Conservation (phyloP, 2,888 invertebrate genomes). For the Aporophyla nigra region DNA sequence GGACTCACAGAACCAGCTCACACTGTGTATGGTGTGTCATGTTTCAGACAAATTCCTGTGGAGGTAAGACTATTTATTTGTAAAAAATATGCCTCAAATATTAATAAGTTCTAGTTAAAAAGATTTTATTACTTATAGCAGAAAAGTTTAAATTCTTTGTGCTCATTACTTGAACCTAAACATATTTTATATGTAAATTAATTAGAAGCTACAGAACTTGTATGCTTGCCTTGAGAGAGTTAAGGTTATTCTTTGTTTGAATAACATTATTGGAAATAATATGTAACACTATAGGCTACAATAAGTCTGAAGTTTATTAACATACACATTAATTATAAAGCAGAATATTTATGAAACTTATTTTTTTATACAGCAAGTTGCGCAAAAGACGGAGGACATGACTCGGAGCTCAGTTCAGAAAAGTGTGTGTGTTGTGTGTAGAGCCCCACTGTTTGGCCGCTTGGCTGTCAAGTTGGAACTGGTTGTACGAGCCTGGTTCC, state of each 20-base stretch:
- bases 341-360: not conserved
- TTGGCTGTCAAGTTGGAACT: slow-evolving; percentile 98
- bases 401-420: slow-evolving; percentile 99
- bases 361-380: slow-evolving; percentile 93
- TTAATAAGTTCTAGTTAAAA: not conserved
- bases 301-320: not conserved
- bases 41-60: slow-evolving; percentile 99
- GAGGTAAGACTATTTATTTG: slow-evolving; percentile 91
- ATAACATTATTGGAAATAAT: slow-evolving; percentile 3
- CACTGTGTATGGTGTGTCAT: slow-evolving; percentile 98
- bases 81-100: not conserved
- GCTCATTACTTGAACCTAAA: not conserved
- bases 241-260: slow-evolving; percentile 25
- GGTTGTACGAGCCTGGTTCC: slow-evolving; percentile 99
- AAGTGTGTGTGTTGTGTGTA: slow-evolving; percentile 98
- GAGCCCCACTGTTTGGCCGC: slow-evolving; percentile 97
- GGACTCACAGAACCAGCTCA: slow-evolving; percentile 95
- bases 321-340: not conserved
- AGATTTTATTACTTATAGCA: too few relatives aligned
- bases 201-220: slow-evolving; percentile 9
- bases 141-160: not conserved
- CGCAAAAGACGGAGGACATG: slow-evolving; percentile 98
- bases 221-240: slow-evolving; percentile 18
- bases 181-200: slow-evolving; percentile 9
- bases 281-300: not conserved